Base-by-base conservation (phyloP, 2,797 vertebrate genomes). In the Nyctibius grandis region DNA sequence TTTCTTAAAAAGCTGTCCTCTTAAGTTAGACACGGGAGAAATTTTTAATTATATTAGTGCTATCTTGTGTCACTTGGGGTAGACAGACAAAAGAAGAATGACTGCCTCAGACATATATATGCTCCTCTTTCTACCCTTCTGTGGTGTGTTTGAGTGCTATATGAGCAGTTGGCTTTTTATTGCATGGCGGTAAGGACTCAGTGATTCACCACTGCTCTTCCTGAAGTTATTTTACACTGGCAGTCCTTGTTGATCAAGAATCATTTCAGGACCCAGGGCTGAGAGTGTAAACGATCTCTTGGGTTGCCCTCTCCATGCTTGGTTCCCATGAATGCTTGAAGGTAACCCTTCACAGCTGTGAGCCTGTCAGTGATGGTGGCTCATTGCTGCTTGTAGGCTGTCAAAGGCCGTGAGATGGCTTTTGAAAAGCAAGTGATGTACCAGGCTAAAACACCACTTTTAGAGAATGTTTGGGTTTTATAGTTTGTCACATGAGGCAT, bases 311-410 rank as follows among this genome's bases (percentile, higher is more conserved):
- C 9, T 44, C 48, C 16, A 10, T 7, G 8, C 33, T 40, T 34
- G n/a, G 25, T 50, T 83, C 10, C 26, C 0, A 0, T 1, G 4
- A 53, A 23, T 5, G 1, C 29, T 29, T 77, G 28, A 59, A 26
- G 18, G 25, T 25, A 68, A 26, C 12, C 25, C 34, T 38, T 48
- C 26, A 6, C 31, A 76, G 15, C 18, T 33, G 23, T 1, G 3
- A 44, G 9, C 36, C 36, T 47, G n/a, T 54, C 51, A 42, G 12
- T 44, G 33, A 7, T 9, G 15, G 20, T 45, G 23, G 25, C 28
- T 81, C 8, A 3, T 68, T 81, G 48, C 21, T 85, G 21, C 45
- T 34, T 78, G 21, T 7, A 50, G 53, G 14, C 26, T 45, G 50
- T 26, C 80, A 38, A 45, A 76, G 50, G 5, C 19, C 23, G 11